phyloP scores from a whole-genome alignment of 2,113 vertebrate genomes.

The Anseranas semipalmata region DNA sequence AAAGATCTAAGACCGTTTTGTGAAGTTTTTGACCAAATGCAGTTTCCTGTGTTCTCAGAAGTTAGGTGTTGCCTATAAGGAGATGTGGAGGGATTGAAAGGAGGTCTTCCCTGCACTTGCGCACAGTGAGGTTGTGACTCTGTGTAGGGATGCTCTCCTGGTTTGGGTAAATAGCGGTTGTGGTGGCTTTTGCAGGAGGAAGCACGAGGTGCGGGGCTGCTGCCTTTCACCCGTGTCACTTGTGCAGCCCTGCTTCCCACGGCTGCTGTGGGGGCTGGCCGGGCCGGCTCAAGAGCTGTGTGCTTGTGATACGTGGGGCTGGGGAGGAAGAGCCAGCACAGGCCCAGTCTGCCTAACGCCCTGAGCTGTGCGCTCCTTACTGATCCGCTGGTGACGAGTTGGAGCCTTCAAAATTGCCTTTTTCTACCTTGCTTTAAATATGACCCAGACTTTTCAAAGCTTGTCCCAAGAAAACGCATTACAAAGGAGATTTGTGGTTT shows the following conservation, averaged over 20 bases:
- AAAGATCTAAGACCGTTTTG: background rate
- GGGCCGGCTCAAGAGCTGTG: too few relatives aligned
- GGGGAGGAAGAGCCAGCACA: background rate
- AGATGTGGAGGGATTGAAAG: background rate
- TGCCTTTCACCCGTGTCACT: background rate
- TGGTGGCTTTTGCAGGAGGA: background rate
- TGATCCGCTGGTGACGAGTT: background rate
- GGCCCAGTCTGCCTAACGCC: background rate
- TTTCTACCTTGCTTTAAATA: background rate
- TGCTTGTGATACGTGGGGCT: rapidly evolving
- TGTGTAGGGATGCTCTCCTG: background rate
- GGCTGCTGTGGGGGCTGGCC: too few relatives aligned
- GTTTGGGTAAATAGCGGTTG: background rate
- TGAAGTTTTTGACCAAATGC: background rate
- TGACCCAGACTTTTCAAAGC: background rate
- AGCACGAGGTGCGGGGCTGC: background rate
- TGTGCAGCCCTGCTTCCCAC: background rate
- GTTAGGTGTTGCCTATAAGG: background rate
- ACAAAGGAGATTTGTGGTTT: background rate
- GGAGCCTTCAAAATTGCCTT: background rate
- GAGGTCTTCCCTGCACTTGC: background rate
- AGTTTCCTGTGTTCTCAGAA: background rate
- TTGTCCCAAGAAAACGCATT: background rate
- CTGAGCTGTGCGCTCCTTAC: rapidly evolving
- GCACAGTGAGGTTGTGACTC: rapidly evolving